A percentile compares a stretch with the other conserved stretches of the same genome.
These are phyloP conservation scores for Ruditapes philippinarum DNA, from an alignment of 1,140 invertebrate genomes.

Conservation along the genomic window DNA sequence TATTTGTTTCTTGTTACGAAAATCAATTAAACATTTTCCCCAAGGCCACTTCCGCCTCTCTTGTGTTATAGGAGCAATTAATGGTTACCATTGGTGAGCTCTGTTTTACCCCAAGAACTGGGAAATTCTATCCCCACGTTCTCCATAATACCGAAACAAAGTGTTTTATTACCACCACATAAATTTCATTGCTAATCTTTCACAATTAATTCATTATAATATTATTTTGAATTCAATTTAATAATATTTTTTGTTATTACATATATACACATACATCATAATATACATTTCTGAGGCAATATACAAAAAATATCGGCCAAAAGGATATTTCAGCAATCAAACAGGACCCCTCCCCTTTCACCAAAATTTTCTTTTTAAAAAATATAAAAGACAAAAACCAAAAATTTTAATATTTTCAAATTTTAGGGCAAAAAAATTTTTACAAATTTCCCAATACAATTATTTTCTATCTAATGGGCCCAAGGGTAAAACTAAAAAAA, in stretches of 20 bases:
- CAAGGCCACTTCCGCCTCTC: conserved; percentile 80
- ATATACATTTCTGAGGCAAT: too few species aligned
- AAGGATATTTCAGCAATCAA: background rate
- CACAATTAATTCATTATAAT: background rate
- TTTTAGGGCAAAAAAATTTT: too few species aligned
- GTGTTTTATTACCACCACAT: background rate
- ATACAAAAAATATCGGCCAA: background rate
- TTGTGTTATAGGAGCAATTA: conserved; percentile 81
- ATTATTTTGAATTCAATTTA: background rate
- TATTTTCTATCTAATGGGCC: too few species aligned
- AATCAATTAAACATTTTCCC: conserved; percentile 83
- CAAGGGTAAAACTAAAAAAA: too few species aligned
- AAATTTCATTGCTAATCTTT: background rate
- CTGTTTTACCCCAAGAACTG: conserved; percentile 79
- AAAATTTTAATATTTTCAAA: too few species aligned
- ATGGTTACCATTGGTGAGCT: conserved; percentile 82
- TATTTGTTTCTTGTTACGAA: conserved; percentile 81
- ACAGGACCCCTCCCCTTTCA: too few species aligned
- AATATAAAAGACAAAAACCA: too few species aligned
- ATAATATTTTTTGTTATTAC: too few species aligned
- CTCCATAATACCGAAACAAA: conserved; percentile 76
- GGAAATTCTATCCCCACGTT: conserved; percentile 79
- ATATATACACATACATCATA: too few species aligned
- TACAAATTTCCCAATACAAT: too few species aligned
- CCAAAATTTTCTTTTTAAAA: too few species aligned